A percentile compares a stretch with the other conserved stretches of the same genome.
phyloP scores from a whole-genome alignment of 2,113 vertebrate species.

The Polypterus bichir region DNA sequence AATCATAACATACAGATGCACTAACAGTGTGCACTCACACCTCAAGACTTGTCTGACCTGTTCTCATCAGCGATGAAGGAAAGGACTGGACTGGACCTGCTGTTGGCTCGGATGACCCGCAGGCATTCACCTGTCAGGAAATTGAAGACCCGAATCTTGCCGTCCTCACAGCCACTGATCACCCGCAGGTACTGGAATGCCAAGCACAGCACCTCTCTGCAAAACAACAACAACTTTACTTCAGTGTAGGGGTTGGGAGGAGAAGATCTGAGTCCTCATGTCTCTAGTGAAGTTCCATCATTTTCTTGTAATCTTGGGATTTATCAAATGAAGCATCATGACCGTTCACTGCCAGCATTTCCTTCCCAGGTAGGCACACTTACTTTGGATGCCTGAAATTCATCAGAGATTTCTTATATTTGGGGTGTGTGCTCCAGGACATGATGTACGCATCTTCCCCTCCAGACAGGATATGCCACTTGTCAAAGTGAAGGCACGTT shows the following conservation, averaged over 20 bases:
- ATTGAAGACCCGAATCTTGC: conserved; percentile 73
- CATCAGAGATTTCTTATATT: conserved; percentile 45
- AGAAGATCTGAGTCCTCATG: too few species aligned
- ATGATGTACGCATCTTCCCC: conserved; percentile 51
- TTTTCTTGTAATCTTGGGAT: too few species aligned
- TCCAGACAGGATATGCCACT: conserved; percentile 71
- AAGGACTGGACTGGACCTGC: conserved; percentile 42
- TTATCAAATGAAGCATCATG: too few species aligned
- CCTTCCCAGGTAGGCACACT: too few species aligned
- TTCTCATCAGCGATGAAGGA: conserved; percentile 50
- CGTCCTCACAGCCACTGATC: conserved; percentile 72
- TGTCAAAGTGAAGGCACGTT: conserved; percentile 61
- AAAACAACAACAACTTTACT: conserved; percentile 8
- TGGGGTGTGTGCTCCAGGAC: conserved; percentile 67
- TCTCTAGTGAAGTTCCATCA: too few species aligned
- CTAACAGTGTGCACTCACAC: too few species aligned
- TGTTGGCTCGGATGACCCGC: conserved; percentile 47
- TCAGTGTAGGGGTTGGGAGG: too few species aligned
- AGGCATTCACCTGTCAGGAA: conserved; percentile 69
- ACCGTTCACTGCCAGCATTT: too few species aligned
- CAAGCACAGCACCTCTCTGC: conserved; percentile 68
- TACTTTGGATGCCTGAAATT: conserved; percentile 72
- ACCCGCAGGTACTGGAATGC: conserved; percentile 65
- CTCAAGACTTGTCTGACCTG: too few species aligned
- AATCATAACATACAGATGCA: too few species aligned